phyloP scores from a whole-genome alignment of 2,797 vertebrate species.

The Clarias laeviceps region DNA sequence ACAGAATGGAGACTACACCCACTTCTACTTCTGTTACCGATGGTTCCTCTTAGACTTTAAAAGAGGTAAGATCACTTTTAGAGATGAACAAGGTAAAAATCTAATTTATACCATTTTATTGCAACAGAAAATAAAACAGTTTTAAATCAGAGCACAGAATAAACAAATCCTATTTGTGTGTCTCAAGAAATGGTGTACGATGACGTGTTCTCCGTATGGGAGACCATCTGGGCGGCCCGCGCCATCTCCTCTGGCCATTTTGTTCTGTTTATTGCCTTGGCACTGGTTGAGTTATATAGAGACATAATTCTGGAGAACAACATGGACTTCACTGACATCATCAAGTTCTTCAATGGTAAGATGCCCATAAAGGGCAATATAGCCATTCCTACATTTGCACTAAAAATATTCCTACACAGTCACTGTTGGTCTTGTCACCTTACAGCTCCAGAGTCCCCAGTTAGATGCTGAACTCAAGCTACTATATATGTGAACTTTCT shows the following conservation, averaged over 20 bases:
- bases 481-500: background rate
- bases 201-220: conserved; percentile 94
- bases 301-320: conserved; percentile 98
- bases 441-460: background rate
- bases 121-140: background rate
- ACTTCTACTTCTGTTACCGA: conserved; percentile 99
- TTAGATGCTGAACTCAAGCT: no score
- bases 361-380: background rate
- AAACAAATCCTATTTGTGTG: background rate
- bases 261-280: conserved; percentile 94
- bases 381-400: background rate
- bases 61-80: conserved; percentile 79
- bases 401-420: background rate
- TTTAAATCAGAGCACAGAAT: background rate
- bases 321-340: conserved; percentile 99
- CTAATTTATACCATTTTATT: background rate
- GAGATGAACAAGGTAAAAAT: background rate
- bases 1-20: conserved; percentile 97
- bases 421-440: background rate
- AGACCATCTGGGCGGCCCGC: conserved; percentile 95
- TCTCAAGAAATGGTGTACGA: conserved; percentile 90
- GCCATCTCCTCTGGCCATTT: conserved; percentile 90
- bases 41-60: conserved; percentile 99
- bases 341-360: conserved; percentile 98
- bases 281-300: conserved; percentile 92